Evolutionary conservation across 2,888 invertebrate species (phyloP).

Genomic region (Caenorhabditis japonica): DNA sequence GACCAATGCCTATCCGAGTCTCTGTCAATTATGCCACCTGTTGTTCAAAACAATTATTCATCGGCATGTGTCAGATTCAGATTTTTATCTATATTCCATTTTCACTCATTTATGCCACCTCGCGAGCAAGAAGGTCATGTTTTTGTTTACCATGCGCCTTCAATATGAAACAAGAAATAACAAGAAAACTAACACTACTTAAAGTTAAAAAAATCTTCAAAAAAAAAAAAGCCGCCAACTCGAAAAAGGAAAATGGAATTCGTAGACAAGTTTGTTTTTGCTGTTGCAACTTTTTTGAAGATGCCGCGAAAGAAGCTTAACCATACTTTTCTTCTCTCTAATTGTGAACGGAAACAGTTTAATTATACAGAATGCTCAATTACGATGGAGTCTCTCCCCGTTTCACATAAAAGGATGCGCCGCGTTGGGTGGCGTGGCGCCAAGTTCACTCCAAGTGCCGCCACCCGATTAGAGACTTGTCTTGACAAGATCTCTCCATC

Average conservation of each 20-base stretch:
- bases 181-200: too few relatives aligned
- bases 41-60: conserved; percentile 48
- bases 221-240: neutral
- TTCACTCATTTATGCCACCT: conserved; percentile 48
- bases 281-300: conserved; percentile 3
- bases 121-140: conserved; percentile 36
- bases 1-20: conserved; percentile 6
- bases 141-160: neutral
- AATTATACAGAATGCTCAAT: conserved; percentile 29
- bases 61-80: conserved; percentile 31
- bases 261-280: conserved; percentile 1
- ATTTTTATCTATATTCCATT: conserved; percentile 40
- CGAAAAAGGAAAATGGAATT: too few relatives aligned
- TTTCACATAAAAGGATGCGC: conserved; percentile 42
- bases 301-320: conserved; percentile 19
- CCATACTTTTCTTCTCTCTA: conserved; percentile 19
- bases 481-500: conserved; percentile 52
- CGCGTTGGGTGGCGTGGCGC: too few relatives aligned
- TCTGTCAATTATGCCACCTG: conserved; percentile 44
- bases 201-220: too few relatives aligned
- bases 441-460: conserved; percentile 47
- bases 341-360: conserved; percentile 27
- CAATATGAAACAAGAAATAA: too few relatives aligned
- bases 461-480: conserved; percentile 49
- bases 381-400: conserved; percentile 24